Evolutionary conservation across 2,888 invertebrate species (phyloP).

Genomic region (Pheosia tremula): DNA sequence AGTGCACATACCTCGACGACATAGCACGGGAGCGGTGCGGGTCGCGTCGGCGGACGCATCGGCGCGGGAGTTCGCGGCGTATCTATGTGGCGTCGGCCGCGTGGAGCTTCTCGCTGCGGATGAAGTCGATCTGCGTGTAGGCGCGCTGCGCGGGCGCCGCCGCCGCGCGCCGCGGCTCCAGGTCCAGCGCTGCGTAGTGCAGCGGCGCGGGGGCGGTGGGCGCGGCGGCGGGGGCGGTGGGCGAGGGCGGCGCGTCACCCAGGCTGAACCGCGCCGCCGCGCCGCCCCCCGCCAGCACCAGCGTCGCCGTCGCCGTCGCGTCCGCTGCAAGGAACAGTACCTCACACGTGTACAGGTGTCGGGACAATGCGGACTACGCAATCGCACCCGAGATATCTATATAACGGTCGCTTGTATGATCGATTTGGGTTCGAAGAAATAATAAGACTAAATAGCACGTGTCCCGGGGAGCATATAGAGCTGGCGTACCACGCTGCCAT

Average conservation of each 20-base stretch:
- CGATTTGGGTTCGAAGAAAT: too few species aligned
- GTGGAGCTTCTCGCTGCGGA: conserved; percentile 82
- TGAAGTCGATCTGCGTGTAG: conserved; percentile 93
- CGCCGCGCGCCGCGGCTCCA: conserved; percentile 64
- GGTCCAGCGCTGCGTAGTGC: conserved; percentile 76
- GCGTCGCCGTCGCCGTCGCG: conserved; percentile 29
- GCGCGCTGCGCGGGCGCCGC: conserved; percentile 80
- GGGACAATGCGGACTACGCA: too few species aligned
- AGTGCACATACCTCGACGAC: not conserved
- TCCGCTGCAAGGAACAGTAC: conserved; percentile 11
- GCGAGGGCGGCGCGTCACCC: conserved; percentile 21
- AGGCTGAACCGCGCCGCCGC: conserved; percentile 46
- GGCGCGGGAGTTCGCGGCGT: conserved; percentile 1
- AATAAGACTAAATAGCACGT: too few species aligned
- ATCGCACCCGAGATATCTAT: too few species aligned
- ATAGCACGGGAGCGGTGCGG: conserved; percentile 6
- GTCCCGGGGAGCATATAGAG: too few species aligned
- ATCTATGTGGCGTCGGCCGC: conserved; percentile 49
- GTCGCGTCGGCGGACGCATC: not conserved
- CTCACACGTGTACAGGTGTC: not conserved
- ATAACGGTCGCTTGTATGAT: too few species aligned
- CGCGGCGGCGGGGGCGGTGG: conserved; percentile 13
- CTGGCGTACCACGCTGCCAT: too few species aligned
- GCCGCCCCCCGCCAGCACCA: conserved; percentile 41
- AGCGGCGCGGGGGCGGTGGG: conserved; percentile 42